Evolutionary conservation across 2,113 vertebrate species (phyloP).

Genomic region (Cranoglanis bouderius): DNA sequence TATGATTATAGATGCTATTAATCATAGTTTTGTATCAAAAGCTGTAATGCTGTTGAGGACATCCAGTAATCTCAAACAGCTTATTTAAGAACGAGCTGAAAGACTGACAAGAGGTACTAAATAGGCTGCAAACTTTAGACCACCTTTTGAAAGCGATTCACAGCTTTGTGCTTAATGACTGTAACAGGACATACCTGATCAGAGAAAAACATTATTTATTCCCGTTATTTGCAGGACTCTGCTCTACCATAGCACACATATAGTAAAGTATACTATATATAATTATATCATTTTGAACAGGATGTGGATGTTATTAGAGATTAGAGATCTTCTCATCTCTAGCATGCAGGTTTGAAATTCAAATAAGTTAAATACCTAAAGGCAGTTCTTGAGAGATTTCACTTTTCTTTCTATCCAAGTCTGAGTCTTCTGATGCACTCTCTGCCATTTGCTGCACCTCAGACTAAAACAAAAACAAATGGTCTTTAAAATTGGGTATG

Average conservation of each 20-base stretch:
- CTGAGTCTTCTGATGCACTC: constrained; percentile 79
- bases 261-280: not conserved
- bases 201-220: not conserved
- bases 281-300: too few relatives aligned
- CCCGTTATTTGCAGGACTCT: not conserved
- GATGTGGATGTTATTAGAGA: constrained; percentile 1
- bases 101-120: not conserved
- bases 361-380: constrained; percentile 74
- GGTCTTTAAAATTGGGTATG: not conserved
- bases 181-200: not conserved
- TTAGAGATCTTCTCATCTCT: not conserved
- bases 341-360: not conserved
- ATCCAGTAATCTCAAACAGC: not conserved
- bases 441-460: constrained; percentile 85
- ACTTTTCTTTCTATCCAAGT: constrained; percentile 82
- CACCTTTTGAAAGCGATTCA: not conserved
- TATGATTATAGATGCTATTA: not conserved
- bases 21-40: not conserved
- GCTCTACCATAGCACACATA: not conserved
- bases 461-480: constrained; percentile 59
- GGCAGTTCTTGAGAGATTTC: constrained; percentile 87
- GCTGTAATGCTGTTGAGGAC: not conserved
- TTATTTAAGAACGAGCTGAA: not conserved
- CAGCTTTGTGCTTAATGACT: not conserved
- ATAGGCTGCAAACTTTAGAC: not conserved